Base-by-base conservation (phyloP, 2,113 vertebrate species). In the Pelusios castaneus region DNA sequence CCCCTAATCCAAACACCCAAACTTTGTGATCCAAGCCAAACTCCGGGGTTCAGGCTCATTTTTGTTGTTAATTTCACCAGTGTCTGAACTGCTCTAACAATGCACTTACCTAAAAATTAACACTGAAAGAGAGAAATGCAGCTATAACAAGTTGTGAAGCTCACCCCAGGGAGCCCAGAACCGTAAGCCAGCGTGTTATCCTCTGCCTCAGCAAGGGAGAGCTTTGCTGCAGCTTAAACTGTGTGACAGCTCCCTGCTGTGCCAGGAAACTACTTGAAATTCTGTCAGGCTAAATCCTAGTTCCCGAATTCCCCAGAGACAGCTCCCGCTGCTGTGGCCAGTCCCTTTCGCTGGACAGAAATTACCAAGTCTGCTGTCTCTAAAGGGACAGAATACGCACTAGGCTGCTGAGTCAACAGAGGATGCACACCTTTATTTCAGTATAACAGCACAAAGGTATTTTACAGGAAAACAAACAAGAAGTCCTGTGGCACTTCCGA, bases 21-120 rank as follows among this genome's bases (percentile, higher is more conserved):
- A 56, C 8, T 82, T 52, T 51, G n/a, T 1, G 0, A 80, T 67
- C 34, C 1, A 0, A 80, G 58, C 34, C 1, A 0, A 55, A 29
- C 41, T 79, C 38, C 5, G 34, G 3, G 78, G 19, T 41, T 94
- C 60, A 80, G 76, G 47, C 14, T 78, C 3, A 1, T 25, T 87
- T 82, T 38, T n/a, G 6, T 1, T 31, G 73, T 79, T 54, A 73
- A 63, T 21, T 27, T 45, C 63, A 77, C 5, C 4, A 21, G 14
- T 84, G 79, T 17, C 52, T 8, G 90, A 38, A 49, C 22, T 2
- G 34, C 3, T 6, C 14, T 52, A 45, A 34, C 5, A 84, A 81
- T 0, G 11, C 34, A 43, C 10, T 73, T 51, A 73, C 16, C 21
- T 54, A 34, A 8, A 1, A 19, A 1, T 3, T 1, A 3, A 5